Evolutionary conservation across 2,888 invertebrate genomes (phyloP), one percentile per base, ranked within the genome.

Genomic region (Drosophila parthenogenetica): DNA sequence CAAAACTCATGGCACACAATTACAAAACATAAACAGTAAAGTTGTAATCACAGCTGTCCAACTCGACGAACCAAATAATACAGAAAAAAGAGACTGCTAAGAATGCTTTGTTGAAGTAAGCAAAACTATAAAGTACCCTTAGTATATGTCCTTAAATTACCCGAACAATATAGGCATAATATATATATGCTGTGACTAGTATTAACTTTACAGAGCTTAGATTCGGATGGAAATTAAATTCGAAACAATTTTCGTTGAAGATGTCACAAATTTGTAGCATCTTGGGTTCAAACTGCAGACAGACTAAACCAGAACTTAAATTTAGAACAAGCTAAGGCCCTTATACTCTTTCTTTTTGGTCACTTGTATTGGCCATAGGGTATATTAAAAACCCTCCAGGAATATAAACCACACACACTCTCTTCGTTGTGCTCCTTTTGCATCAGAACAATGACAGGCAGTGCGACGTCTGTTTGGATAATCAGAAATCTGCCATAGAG

Each of bases 21-120:
- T 75, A 70, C 75, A 76, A 80, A 86, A 79, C 69, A 82, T 81
- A 87, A 83, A 81, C 83, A 87, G 82, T 75, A 87, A 85, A 79
- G 73, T 83, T 87, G 83, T 87, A 83, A 83, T 83, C 83, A 85
- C 83, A 83, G 85, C 87, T 87, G 83, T 87, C 83, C 84, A 74
- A 81, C 62, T 42, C 77, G 63, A 71, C 84, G 58, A 77, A 69
- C 63, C 49, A 58, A 73, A 77, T 58, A 69, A 46, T 58, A 35
- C 59, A 60, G 39, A 58, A 13, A 50, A 37, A 14, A 10, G 14
- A 8, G 8, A 29, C 29, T 13, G 11, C 13, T 13, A 11, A n/a
- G 25, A n/a, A 32, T 39, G 22, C 25, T 14, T n/a, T 35, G 13
- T 35, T 4, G 13, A 13, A 35, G 13, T 3, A 13, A 13, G 13